Percentiles rank a stretch among this genome's conserved stretches.
These are phyloP conservation scores for Phalacrocorax carbo DNA, from an alignment of 2,113 vertebrate species.

Conservation along the genomic window DNA sequence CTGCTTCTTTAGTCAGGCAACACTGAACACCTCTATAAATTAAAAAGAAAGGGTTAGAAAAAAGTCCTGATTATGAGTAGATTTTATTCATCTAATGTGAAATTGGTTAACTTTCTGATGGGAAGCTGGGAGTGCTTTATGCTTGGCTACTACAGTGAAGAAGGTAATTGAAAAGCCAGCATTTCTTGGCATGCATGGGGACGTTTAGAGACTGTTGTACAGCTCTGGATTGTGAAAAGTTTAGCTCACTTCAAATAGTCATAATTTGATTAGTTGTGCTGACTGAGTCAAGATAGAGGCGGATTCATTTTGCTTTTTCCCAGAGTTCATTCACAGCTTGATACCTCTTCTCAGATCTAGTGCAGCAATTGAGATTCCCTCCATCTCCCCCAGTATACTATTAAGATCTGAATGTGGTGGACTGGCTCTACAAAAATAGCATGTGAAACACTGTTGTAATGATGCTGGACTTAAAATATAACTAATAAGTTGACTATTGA, in stretches of 20 bases:
- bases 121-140: background rate
- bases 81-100: background rate
- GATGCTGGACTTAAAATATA: no score
- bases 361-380: background rate
- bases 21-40: background rate
- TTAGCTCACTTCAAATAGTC: constrained; percentile 4
- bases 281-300: constrained; percentile 22
- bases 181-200: background rate
- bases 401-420: background rate
- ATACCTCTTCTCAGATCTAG: background rate
- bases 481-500: background rate
- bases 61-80: background rate
- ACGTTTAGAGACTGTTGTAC: background rate
- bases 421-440: background rate
- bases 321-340: constrained; percentile 35
- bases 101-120: background rate
- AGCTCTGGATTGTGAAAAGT: constrained; percentile 19
- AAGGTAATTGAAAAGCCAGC: background rate
- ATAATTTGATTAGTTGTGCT: constrained; percentile 51
- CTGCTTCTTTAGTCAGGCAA: background rate
- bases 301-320: constrained; percentile 4
- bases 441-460: background rate
- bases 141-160: background rate
- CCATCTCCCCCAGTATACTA: background rate
- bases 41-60: background rate